Base-by-base conservation (phyloP, 2,113 vertebrate species). In the Engraulis encrasicolus region DNA sequence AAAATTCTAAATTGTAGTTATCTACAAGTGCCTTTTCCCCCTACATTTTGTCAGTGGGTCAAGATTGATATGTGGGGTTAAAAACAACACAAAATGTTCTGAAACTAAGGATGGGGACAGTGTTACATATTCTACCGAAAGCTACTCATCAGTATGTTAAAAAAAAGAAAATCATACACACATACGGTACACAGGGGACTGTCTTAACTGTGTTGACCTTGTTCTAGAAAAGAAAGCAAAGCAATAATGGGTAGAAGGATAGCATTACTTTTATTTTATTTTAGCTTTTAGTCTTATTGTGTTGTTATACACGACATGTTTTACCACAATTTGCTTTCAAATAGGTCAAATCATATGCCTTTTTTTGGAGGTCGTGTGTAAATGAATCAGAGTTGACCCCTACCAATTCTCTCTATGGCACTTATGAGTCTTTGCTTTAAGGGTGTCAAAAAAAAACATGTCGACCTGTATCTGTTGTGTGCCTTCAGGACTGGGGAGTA, bases 351-450 rank as follows among this genome's bases (percentile, higher is more conserved):
- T 74, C 31, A 17, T 12, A 34, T 74, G 27, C 27, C 66, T 74
- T n/a, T n/a, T n/a, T n/a, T n/a, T 74, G 66, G 34, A 74, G 12
- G 23, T 34, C 17, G 31, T 74, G 66, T 2, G 66, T 74, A 74
- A 17, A 74, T 36, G 27, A 74, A 74, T 15, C 66, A 34, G 27
- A 74, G 18, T 14, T 34, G 31, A 74, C 23, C 27, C 66, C 66
- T 74, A 74, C 27, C 18, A 1, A 31, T 81, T 83, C 83, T 31
- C 15, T 82, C 31, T 34, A 50, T 89, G 82, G 86, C 86, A 88
- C 84, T 87, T 89, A 86, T 80, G 48, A 50, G 49, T n/a, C 37
- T 80, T 58, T 50, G 50, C 61, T 23, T 81, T 79, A 61, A 81
- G 45, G 11, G 78, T 54, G 36, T 45, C 18, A 20, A 36, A n/a